Conservation (phyloP, 2,888 invertebrate species). For the Drosophila yooni region DNA sequence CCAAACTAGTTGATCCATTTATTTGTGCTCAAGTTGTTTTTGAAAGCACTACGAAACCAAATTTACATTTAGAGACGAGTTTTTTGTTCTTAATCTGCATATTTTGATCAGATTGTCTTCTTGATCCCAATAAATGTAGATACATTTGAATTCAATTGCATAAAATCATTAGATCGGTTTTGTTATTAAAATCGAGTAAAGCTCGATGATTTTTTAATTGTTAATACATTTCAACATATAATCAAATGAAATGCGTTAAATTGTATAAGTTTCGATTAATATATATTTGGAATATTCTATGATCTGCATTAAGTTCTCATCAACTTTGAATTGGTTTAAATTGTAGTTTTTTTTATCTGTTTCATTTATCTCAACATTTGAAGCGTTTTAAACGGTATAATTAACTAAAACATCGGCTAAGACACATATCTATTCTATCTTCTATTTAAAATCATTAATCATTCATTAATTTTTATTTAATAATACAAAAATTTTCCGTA, state of each 20-base stretch:
- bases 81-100: conserved; percentile 30
- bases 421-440: background rate
- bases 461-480: background rate
- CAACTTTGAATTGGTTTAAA: background rate
- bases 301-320: background rate
- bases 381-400: background rate
- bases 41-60: background rate
- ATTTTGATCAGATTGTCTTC: background rate
- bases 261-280: background rate
- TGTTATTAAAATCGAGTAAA: background rate
- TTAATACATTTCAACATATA: background rate
- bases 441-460: background rate
- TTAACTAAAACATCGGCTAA: background rate
- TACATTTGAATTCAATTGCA: too few relatives aligned
- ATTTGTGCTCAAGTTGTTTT: background rate
- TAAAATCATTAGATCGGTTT: too few relatives aligned
- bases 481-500: background rate
- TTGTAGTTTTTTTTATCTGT: background rate
- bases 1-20: conserved; percentile 6
- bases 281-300: background rate
- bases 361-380: background rate
- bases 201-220: background rate
- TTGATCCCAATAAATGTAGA: background rate
- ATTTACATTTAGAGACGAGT: conserved; percentile 20
- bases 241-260: background rate